Conservation (phyloP, 1,140 invertebrate genomes). For the Rhyzopertha dominica region DNA sequence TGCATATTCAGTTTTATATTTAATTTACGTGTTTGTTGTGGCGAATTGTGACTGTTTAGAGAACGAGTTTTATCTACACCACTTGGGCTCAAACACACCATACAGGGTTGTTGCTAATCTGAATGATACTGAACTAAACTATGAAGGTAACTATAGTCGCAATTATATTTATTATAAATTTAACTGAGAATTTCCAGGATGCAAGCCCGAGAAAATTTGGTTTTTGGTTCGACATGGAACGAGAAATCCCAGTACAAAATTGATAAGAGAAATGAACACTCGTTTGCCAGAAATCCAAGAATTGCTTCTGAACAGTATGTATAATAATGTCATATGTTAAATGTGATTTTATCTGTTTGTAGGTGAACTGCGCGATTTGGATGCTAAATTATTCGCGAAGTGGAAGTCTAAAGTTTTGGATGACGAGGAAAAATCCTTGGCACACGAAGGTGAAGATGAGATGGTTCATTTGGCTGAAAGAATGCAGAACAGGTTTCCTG, state of each 20-base stretch:
- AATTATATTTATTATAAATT: conserved; percentile 1
- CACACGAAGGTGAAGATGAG: conserved; percentile 62
- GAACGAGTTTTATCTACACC: no score
- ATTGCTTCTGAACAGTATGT: conserved; percentile 47
- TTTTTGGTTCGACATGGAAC: conserved; percentile 64
- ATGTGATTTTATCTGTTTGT: conserved; percentile 5
- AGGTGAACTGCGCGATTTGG: conserved; percentile 27
- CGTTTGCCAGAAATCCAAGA: conserved; percentile 48
- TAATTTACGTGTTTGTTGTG: no score
- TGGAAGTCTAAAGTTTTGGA: conserved; percentile 50
- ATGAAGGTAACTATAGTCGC: conserved; percentile 47
- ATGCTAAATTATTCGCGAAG: conserved; percentile 46
- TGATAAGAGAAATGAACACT: conserved; percentile 50
- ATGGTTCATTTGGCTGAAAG: conserved; percentile 59
- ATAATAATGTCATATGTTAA: conserved; percentile 15
- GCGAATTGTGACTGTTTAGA: no score
- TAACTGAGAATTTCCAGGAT: conserved; percentile 48
- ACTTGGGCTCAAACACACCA: conserved; percentile 55
- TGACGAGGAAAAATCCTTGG: conserved; percentile 50
- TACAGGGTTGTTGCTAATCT: conserved; percentile 58
- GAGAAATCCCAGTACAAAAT: conserved; percentile 54
- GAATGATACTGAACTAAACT: conserved; percentile 49
- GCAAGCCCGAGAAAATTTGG: conserved; percentile 58
- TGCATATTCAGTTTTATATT: no score
- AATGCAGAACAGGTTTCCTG: conserved; percentile 60